Base-by-base conservation (phyloP, 2,113 vertebrate genomes). In the Butorides virescens region DNA sequence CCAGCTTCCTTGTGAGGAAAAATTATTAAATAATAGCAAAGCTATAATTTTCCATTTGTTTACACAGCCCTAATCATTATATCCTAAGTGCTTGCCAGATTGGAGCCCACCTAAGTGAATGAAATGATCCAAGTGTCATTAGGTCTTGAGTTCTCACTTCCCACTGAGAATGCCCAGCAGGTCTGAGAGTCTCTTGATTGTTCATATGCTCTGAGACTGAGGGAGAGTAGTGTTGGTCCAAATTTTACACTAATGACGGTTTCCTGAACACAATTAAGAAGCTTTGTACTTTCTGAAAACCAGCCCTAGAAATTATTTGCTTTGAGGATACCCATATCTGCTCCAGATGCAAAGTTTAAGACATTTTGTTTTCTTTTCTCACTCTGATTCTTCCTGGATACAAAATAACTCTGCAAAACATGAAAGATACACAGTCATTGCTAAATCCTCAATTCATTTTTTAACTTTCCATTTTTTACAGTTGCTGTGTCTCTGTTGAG, bases 241-340 rank as follows among this genome's bases (percentile, higher is more conserved):
- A 91, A 75, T 87, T 95, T 94, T 88, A 84, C 50, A 79, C 59
- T 82, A 80, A 62, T 70, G 68, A 42, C 0, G 0, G 29, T 66
- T 96, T 95, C 76, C 88, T 90, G 46, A 91, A 46, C 78, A 53
- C 79, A 95, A 61, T 87, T 86, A 72, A 68, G n/a, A 86, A 83
- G 44, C 39, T 94, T 95, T 94, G 32, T 85, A 53, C 27, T 75
- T 96, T 86, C 82, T 62, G 79, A 93, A 81, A 93, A 74, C 4
- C 58, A 92, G 32, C 3, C 46, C 67, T 76, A 73, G 62, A 94
- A 88, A 87, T 59, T 85, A 58, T 90, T 95, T 96, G 27, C 34
- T 86, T 39, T 92, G 81, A 84, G 52, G 44, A 52, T 89, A 71
- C 5, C 32, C 68, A 12, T 71, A 70, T 92, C 93, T 95, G n/a